phyloP scores from a whole-genome alignment of 1,140 invertebrate species.

The Brachionus sp. region DNA sequence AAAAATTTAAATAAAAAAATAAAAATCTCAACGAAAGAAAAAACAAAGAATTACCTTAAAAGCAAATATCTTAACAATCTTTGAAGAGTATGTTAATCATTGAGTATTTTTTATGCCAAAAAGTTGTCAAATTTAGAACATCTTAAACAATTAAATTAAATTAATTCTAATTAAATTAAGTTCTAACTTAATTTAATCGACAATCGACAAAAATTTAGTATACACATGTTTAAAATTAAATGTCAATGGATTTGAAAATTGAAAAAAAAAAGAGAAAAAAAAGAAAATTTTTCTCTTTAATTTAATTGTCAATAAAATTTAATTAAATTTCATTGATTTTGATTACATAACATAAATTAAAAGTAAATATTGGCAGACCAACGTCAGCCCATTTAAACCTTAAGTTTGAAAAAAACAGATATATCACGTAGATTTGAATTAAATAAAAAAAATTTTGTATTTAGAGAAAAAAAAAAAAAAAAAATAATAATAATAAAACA shows the following conservation, averaged over 20 bases:
- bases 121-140: background rate
- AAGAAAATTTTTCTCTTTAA: background rate
- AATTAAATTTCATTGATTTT: background rate
- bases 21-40: background rate
- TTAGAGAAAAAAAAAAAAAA: background rate
- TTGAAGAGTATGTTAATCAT: conserved; percentile 1
- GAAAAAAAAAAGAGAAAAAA: too few species aligned
- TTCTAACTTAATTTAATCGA: background rate
- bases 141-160: background rate
- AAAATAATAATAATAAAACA: background rate
- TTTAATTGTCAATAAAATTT: conserved; percentile 6
- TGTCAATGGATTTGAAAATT: background rate
- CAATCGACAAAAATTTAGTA: background rate
- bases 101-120: background rate
- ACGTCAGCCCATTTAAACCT: background rate
- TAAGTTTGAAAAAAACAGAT: background rate
- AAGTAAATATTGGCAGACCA: background rate
- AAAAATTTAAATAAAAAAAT: background rate
- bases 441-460: background rate
- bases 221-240: background rate
- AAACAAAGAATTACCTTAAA: background rate
- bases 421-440: background rate
- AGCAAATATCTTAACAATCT: background rate
- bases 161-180: background rate
- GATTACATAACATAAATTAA: background rate